Conservation (phyloP, 1,140 invertebrate species). For the Lasioglossum albipes region DNA sequence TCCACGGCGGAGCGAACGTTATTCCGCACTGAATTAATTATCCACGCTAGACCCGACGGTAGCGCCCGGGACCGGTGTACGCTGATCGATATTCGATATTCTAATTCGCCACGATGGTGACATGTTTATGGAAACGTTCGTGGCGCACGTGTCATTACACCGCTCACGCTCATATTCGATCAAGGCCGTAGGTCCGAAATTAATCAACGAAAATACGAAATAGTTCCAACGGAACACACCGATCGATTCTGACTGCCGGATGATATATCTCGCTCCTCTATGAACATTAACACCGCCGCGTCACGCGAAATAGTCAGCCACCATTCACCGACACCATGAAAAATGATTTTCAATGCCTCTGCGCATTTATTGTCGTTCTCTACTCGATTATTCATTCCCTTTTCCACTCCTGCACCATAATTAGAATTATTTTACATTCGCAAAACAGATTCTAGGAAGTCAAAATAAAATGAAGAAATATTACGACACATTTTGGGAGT, state of each 20-base stretch:
- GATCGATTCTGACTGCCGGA: neutral
- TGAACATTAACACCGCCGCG: neutral
- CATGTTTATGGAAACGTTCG: constrained; percentile 45
- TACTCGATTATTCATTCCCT: no score
- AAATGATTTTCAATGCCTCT: no score
- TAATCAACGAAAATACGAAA: constrained; percentile 25
- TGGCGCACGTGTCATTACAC: constrained; percentile 17
- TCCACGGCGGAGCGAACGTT: constrained; percentile 9
- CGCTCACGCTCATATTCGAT: constrained; percentile 10
- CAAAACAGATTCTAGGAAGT: no score
- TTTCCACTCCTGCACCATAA: no score
- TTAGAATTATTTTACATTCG: no score
- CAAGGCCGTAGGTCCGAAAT: neutral
- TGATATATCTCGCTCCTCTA: neutral
- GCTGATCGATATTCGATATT: constrained; percentile 50
- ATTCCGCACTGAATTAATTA: constrained; percentile 36
- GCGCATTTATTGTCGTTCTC: no score
- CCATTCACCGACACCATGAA: no score
- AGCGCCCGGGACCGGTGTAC: constrained; percentile 14
- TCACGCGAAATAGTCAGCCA: neutral
- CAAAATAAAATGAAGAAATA: no score
- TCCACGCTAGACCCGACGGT: constrained; percentile 19
- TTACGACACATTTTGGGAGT: no score
- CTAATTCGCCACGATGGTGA: constrained; percentile 35
- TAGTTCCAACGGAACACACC: neutral